A percentile compares a stretch with the other conserved stretches of the same genome.
phyloP scores from a whole-genome alignment of 2,888 invertebrate species.

The Danaus chrysippus region DNA sequence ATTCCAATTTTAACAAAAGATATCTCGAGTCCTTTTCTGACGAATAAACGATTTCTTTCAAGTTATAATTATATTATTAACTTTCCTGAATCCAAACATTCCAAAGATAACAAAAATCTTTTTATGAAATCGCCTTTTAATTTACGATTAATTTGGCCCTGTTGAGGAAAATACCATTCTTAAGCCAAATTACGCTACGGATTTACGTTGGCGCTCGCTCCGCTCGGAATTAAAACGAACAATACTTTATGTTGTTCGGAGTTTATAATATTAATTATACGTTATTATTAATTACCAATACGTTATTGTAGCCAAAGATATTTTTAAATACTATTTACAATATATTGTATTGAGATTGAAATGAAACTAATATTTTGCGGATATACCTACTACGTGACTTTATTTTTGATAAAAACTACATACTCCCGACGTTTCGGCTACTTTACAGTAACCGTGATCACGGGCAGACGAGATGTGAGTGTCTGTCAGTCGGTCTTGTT shows the following conservation, averaged over 20 bases:
- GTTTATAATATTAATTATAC: neutral
- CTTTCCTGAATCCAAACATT: slow-evolving; percentile 1
- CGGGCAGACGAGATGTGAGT: no score
- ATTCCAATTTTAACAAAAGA: slow-evolving; percentile 1
- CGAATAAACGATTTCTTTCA: slow-evolving; percentile 5
- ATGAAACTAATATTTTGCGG: no score
- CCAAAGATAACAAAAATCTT: slow-evolving; percentile 15
- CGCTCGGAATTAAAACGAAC: slow-evolving; percentile 36
- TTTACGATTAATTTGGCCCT: slow-evolving; percentile 47
- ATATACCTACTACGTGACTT: no score
- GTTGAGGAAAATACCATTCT: slow-evolving; percentile 46
- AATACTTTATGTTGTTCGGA: slow-evolving; percentile 8
- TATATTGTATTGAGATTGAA: no score
- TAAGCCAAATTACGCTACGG: slow-evolving; percentile 53
- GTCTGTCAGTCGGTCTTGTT: no score
- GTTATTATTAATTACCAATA: no score
- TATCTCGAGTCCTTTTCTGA: neutral
- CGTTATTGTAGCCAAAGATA: neutral
- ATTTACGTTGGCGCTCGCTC: slow-evolving; percentile 41
- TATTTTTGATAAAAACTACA: no score
- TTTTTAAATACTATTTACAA: no score
- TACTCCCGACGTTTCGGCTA: no score
- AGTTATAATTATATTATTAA: slow-evolving; percentile 6
- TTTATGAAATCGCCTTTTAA: slow-evolving; percentile 46
- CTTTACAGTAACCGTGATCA: no score